Base-by-base conservation (phyloP, 2,888 invertebrate species). In the Cephus pulcher region DNA sequence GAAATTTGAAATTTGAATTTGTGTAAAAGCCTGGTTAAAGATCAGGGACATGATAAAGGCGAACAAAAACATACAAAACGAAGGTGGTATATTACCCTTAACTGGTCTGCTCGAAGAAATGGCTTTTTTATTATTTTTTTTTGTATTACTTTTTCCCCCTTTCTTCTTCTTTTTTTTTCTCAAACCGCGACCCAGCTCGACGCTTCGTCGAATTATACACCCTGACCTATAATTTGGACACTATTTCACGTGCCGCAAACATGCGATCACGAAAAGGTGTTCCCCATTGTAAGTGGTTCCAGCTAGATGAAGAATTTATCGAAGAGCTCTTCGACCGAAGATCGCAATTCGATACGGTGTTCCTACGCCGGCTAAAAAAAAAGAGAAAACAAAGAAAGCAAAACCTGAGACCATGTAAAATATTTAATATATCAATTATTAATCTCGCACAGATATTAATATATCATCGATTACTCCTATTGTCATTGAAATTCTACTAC, bases 261-360 rank as follows among this genome's bases (percentile, higher is more conserved):
- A 85, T 87, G 89, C 88, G 89, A 89, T 89, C 89, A 89, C 87
- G 89, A 87, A 87, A 89, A 89, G 88, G 87, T 88, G 89, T 89
- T 87, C 86, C 86, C 84, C 80, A 79, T 83, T 81, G 84, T 83
- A 86, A 87, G 87, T 86, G 86, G 88, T 85, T 82, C 88, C 85
- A 84, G 84, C 86, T 89, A 89, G 89, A 89, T 90, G 88, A 89
- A 89, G 89, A 89, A 88, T 88, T 89, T 88, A 89, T 88, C 87
- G 85, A 80, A 86, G 83, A 86, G 82, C 84, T 82, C 82, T 83
- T 80, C 82, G 82, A 76, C 76, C 69, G 73, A 76, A 34, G 84
- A 82, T 81, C 83, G 56, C 56, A 56, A 56, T 56, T 56, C 56
- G 56, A 56, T 56, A 56, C 9, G 56, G 23, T 56, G 56, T 23